Conservation (phyloP, 2,888 invertebrate genomes). For the Ypsolopha scabrella region DNA sequence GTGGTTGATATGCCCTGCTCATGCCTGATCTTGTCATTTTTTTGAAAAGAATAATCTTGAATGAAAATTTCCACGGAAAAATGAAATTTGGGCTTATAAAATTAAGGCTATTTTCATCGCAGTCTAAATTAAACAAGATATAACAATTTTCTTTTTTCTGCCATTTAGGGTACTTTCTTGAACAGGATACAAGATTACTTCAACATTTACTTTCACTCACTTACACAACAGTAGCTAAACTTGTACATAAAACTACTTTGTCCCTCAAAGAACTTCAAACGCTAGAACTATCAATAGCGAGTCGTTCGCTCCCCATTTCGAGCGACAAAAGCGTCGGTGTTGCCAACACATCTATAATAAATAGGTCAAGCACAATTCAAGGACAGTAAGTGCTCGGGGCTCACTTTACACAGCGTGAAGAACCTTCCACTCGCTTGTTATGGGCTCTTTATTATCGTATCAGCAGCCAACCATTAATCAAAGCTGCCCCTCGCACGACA, state of each 20-base stretch:
- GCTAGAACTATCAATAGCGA: neutral
- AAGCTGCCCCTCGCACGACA: slow-evolving; percentile 12
- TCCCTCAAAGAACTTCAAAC: neutral
- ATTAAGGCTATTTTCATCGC: too few relatives aligned
- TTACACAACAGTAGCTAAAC: too few relatives aligned
- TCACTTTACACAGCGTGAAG: slow-evolving; percentile 13
- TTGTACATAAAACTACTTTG: neutral
- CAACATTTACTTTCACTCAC: too few relatives aligned
- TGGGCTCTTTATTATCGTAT: slow-evolving; percentile 43
- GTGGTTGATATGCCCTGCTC: too few relatives aligned
- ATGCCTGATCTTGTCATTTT: too few relatives aligned
- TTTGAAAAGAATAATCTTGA: too few relatives aligned
- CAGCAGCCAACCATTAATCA: slow-evolving; percentile 46
- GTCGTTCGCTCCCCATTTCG: neutral
- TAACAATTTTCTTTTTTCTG: too few relatives aligned
- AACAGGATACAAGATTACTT: too few relatives aligned
- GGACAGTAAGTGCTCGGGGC: slow-evolving; percentile 30
- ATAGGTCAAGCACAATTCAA: slow-evolving; percentile 51
- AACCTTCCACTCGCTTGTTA: slow-evolving; percentile 18
- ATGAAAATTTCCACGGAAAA: too few relatives aligned
- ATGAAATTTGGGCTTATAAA: too few relatives aligned
- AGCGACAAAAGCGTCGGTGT: slow-evolving; percentile 1
- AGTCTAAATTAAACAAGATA: too few relatives aligned
- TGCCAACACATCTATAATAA: slow-evolving; percentile 31
- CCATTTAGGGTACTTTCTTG: too few relatives aligned